These are phyloP conservation scores for Asarcornis scutulata DNA, from an alignment of 2,113 vertebrate genomes.

Conservation along the genomic window DNA sequence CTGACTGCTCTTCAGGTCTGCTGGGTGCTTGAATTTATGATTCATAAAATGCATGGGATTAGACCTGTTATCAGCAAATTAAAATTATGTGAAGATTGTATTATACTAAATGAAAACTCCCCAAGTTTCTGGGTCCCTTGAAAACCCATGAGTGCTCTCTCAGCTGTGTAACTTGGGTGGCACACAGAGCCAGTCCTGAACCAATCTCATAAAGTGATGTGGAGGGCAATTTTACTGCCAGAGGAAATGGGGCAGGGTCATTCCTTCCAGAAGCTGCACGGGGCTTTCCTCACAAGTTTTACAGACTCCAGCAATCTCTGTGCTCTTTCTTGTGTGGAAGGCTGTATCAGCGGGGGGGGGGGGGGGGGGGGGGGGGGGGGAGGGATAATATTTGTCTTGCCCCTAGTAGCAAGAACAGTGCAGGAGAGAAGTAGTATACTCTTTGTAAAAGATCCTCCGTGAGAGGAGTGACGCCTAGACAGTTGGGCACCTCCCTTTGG, in stretches of 20 bases:
- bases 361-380: neutral
- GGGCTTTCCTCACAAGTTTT: neutral
- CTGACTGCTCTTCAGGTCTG: neutral
- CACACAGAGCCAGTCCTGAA: neutral
- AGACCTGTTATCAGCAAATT: neutral
- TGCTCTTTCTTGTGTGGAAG: neutral
- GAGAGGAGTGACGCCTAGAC: neutral
- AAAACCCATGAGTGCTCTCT: neutral
- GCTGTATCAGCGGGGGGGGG: neutral
- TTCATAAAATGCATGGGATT: neutral
- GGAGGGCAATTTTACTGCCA: neutral
- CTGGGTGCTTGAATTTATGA: neutral
- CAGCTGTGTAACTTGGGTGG: neutral
- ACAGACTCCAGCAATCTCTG: neutral
- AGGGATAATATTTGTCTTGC: neutral
- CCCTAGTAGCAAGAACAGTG: neutral
- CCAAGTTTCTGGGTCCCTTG: neutral
- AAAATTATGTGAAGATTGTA: neutral
- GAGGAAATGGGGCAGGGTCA: neutral
- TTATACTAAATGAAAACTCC: neutral
- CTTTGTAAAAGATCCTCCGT: neutral
- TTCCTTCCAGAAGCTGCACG: neutral
- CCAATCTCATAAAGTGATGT: neutral
- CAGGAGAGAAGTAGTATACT: neutral
- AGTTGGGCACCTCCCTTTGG: slow-evolving; percentile 6